phyloP scores from a whole-genome alignment of 92 coral and sea anemone species.

The Epizoanthus fatuus region DNA sequence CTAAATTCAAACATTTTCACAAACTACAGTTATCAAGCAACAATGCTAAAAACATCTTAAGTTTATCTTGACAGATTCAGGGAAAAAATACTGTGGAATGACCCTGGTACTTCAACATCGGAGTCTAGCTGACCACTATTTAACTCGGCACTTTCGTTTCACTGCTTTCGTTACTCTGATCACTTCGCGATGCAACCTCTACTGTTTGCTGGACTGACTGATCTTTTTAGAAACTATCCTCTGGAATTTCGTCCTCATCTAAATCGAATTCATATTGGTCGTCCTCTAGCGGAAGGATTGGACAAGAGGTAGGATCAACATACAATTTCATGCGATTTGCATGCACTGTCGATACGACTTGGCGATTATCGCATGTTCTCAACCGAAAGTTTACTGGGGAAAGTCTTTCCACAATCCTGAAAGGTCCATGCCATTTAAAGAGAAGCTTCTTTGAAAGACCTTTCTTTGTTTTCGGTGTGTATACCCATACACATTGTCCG shows the following conservation, averaged over 20 bases:
- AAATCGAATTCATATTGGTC: too few relatives aligned
- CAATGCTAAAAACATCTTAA: conserved; percentile 6
- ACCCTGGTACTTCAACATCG: background rate
- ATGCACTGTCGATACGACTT: too few relatives aligned
- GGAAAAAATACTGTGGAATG: conserved; percentile 20
- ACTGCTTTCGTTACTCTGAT: too few relatives aligned
- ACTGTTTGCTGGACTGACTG: too few relatives aligned
- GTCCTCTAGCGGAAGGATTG: too few relatives aligned
- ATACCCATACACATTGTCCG: conserved; percentile 41
- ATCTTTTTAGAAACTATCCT: too few relatives aligned
- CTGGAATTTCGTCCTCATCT: too few relatives aligned
- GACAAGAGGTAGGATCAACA: too few relatives aligned
- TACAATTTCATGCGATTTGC: too few relatives aligned
- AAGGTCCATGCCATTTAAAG: background rate
- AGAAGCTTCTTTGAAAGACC: background rate
- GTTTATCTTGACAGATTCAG: conserved; percentile 19
- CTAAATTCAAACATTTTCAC: conserved; percentile 6
- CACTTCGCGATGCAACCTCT: too few relatives aligned
- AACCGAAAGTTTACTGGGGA: background rate
- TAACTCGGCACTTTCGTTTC: too few relatives aligned
- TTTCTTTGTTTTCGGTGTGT: background rate
- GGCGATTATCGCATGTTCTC: background rate
- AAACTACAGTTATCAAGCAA: conserved; percentile 30
- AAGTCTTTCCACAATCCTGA: background rate
- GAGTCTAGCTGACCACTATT: too few relatives aligned